Evolutionary conservation across 2,797 vertebrate species (phyloP).

Genomic region (Amblyopsis hoosieri): DNA sequence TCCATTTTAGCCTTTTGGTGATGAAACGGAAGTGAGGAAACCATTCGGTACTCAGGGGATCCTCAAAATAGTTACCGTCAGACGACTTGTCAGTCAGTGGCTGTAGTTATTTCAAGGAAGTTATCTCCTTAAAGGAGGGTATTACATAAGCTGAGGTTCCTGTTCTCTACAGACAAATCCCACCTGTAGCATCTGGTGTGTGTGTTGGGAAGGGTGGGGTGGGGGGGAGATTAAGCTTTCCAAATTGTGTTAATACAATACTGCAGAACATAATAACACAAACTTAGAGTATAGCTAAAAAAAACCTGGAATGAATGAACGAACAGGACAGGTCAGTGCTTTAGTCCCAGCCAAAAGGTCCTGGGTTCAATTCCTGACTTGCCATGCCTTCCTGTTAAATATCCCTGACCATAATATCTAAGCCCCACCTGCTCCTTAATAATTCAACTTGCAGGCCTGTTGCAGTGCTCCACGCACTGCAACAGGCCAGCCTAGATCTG

Average conservation of each 20-base stretch:
- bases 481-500: conserved; percentile 22
- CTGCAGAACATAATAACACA: background rate
- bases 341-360: too few species aligned
- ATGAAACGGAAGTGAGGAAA: conserved; percentile 54
- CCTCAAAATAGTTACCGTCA: conserved; percentile 51
- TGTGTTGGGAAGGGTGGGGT: too few species aligned
- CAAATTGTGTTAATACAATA: background rate
- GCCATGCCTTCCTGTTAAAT: too few species aligned
- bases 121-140: conserved; percentile 43
- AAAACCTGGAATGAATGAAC: too few species aligned
- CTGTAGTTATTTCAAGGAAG: conserved; percentile 41
- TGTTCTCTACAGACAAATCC: conserved; percentile 45
- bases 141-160: conserved; percentile 31
- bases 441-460: too few species aligned
- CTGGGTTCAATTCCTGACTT: too few species aligned
- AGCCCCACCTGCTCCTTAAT: too few species aligned
- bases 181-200: conserved; percentile 46
- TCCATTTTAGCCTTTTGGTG: conserved; percentile 46
- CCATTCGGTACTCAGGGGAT: conserved; percentile 49
- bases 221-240: too few species aligned
- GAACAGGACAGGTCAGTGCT: too few species aligned
- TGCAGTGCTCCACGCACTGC: conserved; percentile 21
- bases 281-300: background rate
- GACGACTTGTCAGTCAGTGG: background rate
- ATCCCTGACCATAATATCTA: too few species aligned